Conservation (phyloP, 2,797 vertebrate genomes). For the Ctenopoma kingsleyae region DNA sequence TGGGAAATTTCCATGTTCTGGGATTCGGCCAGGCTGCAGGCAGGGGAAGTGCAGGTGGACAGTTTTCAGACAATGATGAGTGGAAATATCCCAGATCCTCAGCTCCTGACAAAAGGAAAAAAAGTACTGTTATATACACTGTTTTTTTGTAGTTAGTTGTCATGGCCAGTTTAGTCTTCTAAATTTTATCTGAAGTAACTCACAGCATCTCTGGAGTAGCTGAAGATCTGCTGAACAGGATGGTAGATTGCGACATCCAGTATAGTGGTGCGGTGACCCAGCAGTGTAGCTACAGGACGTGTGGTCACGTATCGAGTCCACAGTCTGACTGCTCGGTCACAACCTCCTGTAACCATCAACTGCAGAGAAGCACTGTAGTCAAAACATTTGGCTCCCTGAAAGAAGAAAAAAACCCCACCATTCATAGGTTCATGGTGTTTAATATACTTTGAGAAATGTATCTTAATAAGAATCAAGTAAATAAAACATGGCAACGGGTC, state of each 20-base stretch:
- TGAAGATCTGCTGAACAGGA: slow-evolving; percentile 64
- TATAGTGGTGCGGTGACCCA: slow-evolving; percentile 58
- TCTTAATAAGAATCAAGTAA: neutral
- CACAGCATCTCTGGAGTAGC: slow-evolving; percentile 75
- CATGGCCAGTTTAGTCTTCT: neutral
- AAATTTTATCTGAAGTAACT: slow-evolving; percentile 34
- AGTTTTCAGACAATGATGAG: slow-evolving; percentile 73
- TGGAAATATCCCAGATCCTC: slow-evolving; percentile 79
- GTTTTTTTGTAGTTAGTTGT: neutral
- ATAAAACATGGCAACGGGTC: neutral
- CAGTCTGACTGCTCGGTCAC: slow-evolving; percentile 53
- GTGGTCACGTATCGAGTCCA: slow-evolving; percentile 67
- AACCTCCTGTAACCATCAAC: slow-evolving; percentile 62
- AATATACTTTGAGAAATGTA: neutral
- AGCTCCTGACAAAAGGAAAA: slow-evolving; percentile 58
- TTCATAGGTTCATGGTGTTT: neutral
- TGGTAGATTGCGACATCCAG: slow-evolving; percentile 65
- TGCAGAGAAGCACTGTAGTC: slow-evolving; percentile 66
- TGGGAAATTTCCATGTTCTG: slow-evolving; percentile 75
- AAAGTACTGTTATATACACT: neutral
- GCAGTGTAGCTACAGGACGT: slow-evolving; percentile 57
- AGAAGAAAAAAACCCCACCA: slow-evolving; percentile 18
- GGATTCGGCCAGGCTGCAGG: slow-evolving; percentile 54
- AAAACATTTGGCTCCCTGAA: slow-evolving; percentile 72
- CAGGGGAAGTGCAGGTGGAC: slow-evolving; percentile 69